Percentiles rank a stretch among this genome's conserved stretches.
phyloP scores from a whole-genome alignment of 2,888 invertebrate genomes.

The Hydroisotoma schaefferi region DNA sequence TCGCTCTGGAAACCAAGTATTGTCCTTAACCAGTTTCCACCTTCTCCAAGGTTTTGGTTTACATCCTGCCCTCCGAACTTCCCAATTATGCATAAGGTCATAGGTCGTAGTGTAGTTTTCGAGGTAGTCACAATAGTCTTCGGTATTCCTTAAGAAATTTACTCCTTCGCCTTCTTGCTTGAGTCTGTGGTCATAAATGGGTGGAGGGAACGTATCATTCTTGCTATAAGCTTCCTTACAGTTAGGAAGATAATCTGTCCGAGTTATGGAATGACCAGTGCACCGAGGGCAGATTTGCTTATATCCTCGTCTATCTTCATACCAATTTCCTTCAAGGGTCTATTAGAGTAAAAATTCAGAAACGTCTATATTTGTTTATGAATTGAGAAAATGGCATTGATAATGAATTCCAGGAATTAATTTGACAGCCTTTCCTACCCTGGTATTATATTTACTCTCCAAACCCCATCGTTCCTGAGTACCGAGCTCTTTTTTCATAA shows the following conservation, averaged over 20 bases:
- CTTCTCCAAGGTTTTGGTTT: conserved; percentile 29
- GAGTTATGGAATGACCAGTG: conserved; percentile 31
- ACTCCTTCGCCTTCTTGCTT: conserved; percentile 30
- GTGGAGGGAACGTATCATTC: conserved; percentile 19
- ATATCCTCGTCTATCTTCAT: conserved; percentile 41
- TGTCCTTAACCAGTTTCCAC: conserved; percentile 35
- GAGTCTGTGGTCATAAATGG: conserved; percentile 5
- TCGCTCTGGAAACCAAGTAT: conserved; percentile 32
- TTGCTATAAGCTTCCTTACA: conserved; percentile 5
- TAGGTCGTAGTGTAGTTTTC: conserved; percentile 44
- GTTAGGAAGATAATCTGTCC: conserved; percentile 27
- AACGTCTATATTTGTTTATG: no score
- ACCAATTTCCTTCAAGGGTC: conserved; percentile 41
- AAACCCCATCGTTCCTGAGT: no score
- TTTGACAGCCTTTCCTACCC: no score
- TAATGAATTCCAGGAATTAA: no score
- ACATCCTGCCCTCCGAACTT: conserved; percentile 35
- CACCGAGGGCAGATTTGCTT: conserved; percentile 35
- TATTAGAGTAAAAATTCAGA: no score
- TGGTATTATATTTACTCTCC: no score
- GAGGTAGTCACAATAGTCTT: conserved; percentile 39
- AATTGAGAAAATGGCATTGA: no score
- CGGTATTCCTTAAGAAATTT: conserved; percentile 31
- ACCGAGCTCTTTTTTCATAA: no score
- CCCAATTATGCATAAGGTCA: conserved; percentile 46